Base-by-base conservation (phyloP, 2,113 vertebrate species). In the Sander vitreus region DNA sequence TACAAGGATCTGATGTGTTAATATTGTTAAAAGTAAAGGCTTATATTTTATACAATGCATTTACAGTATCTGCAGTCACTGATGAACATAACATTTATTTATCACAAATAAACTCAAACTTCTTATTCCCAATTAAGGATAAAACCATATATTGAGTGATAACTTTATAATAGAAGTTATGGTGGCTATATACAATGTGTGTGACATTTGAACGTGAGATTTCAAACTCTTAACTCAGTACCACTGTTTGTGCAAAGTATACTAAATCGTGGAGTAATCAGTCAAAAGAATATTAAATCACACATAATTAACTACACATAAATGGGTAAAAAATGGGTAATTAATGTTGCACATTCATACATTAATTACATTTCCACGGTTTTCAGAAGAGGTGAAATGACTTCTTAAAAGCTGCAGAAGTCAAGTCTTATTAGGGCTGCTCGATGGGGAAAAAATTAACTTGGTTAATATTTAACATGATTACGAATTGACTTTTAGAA, bases 241-340 rank as follows among this genome's bases (percentile, higher is more conserved):
- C 18, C 19, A 23, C 2, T 2, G 33, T 53, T 10, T 73, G 36
- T 21, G 54, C 18, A 63, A 59, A 82, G 64, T 47, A 79, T 21
- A 33, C 27, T 16, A 25, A 72, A 69, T 59, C n/a, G 16, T 73
- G 45, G 19, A 21, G 11, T 53, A 54, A 83, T 85, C 54, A 78
- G 6, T 69, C 45, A 67, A 69, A 51, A 53, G n/a, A 23, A 39
- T 57, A 66, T 70, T 27, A 45, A 70, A 54, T 59, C 51, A 69
- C 48, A 23, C 54, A 73, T 67, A 39, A 77, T 68, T 67, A 72
- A 72, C n/a, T 16, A 48, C 27, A 19, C 15, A 55, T 23, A 45
- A 63, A 63, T 33, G 10, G 5, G 30, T 39, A 6, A 47, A 57
- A 69, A 47, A 18, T 16, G 1, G 27, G 9, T 39, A 25, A 79